These are phyloP conservation scores for Drosophila ochracea DNA, from an alignment of 2,888 invertebrate species.

Conservation along the genomic window DNA sequence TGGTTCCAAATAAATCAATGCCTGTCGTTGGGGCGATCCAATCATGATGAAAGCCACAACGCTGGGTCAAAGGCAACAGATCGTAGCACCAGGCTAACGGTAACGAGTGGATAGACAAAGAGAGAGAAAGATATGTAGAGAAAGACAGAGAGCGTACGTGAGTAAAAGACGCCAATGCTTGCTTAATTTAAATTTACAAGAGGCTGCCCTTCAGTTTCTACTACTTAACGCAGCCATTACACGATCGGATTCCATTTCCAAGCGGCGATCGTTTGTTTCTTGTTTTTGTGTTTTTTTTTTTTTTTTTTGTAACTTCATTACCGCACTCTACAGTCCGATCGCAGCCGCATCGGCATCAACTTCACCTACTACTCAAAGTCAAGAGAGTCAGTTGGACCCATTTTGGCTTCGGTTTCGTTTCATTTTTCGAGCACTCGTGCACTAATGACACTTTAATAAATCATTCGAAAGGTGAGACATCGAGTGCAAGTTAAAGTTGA, in stretches of 20 bases:
- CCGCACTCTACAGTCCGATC: constrained; percentile 66
- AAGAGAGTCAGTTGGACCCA: constrained; percentile 43
- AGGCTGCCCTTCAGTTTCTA: constrained; percentile 62
- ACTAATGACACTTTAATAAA: constrained; percentile 84
- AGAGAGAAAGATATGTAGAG: constrained; percentile 1
- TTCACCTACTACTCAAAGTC: constrained; percentile 64
- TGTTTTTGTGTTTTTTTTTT: not conserved
- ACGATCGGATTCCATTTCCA: constrained; percentile 67
- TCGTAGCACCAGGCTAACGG: constrained; percentile 66
- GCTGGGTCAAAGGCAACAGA: constrained; percentile 74
- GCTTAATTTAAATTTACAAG: constrained; percentile 81
- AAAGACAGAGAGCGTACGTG: constrained; percentile 17
- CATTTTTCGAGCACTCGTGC: constrained; percentile 77
- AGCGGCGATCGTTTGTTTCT: constrained; percentile 58
- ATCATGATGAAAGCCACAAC: constrained; percentile 65
- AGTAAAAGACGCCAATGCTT: constrained; percentile 32
- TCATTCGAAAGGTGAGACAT: constrained; percentile 84
- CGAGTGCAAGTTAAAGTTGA: constrained; percentile 79
- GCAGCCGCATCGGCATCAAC: constrained; percentile 32
- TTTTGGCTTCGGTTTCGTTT: constrained; percentile 74
- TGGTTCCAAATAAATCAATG: constrained; percentile 71
- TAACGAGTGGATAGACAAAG: constrained; percentile 23
- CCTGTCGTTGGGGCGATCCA: constrained; percentile 52
- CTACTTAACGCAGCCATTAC: constrained; percentile 82
- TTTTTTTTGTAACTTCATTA: constrained; percentile 76